Conservation (phyloP, 2,888 invertebrate genomes). For the Coronaproctus castanopsis region DNA sequence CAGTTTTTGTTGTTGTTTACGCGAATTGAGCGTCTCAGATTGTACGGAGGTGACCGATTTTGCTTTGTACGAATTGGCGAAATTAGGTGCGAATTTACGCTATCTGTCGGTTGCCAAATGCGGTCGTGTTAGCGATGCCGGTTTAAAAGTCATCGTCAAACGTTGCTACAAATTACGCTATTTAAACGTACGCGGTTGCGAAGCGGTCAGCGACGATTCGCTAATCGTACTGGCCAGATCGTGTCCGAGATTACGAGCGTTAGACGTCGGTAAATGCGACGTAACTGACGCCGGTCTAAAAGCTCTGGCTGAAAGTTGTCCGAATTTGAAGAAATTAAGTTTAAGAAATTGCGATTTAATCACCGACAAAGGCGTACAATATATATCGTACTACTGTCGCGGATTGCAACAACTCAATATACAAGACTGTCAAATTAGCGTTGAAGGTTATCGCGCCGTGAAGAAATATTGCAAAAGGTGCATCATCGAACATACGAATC, state of each 20-base stretch:
- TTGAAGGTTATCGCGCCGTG: slow-evolving; percentile 73
- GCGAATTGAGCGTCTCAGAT: slow-evolving; percentile 77
- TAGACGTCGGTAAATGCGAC: slow-evolving; percentile 85
- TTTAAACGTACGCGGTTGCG: slow-evolving; percentile 77
- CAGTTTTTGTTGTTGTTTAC: slow-evolving; percentile 61
- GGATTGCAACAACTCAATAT: slow-evolving; percentile 80
- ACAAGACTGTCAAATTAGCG: slow-evolving; percentile 75
- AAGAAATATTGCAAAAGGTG: slow-evolving; percentile 82
- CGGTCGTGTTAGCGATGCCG: slow-evolving; percentile 76
- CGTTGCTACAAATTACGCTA: slow-evolving; percentile 75
- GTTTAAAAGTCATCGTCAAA: slow-evolving; percentile 63
- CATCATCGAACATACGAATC: slow-evolving; percentile 87
- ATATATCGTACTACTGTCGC: slow-evolving; percentile 71
- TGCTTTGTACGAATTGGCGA: slow-evolving; percentile 68
- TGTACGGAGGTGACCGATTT: slow-evolving; percentile 76
- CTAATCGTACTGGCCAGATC: slow-evolving; percentile 66
- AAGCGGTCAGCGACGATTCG: slow-evolving; percentile 82
- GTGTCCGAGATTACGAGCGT: slow-evolving; percentile 63
- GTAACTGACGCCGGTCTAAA: slow-evolving; percentile 73
- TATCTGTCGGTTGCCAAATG: slow-evolving; percentile 88
- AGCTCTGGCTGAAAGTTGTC: slow-evolving; percentile 70
- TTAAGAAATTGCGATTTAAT: slow-evolving; percentile 77
- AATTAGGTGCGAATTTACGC: slow-evolving; percentile 67
- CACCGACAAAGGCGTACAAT: slow-evolving; percentile 70
- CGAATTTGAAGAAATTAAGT: slow-evolving; percentile 73